Percentiles rank a stretch among this genome's conserved stretches.
Evolutionary conservation across 1,140 invertebrate genomes (phyloP).

Genomic region (Agrypnia vestita): DNA sequence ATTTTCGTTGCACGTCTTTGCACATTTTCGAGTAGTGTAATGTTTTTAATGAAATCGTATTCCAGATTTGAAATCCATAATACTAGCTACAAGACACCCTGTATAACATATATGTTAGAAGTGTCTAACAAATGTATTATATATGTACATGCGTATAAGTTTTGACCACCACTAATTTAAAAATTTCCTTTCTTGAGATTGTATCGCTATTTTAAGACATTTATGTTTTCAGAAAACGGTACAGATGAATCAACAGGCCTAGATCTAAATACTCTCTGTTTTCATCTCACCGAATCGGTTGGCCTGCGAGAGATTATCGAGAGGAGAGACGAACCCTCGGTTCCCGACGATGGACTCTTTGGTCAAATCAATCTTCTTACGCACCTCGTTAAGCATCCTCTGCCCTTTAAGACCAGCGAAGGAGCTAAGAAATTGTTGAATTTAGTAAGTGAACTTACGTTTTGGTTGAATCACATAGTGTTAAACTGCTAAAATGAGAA

Average conservation of each 20-base stretch:
- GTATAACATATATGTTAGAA: no score
- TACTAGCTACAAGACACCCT: no score
- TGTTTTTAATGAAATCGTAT: no score
- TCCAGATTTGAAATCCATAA: no score
- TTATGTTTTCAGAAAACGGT: constrained; percentile 65
- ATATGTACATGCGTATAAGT: no score
- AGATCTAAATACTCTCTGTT: constrained; percentile 79
- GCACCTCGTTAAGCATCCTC: constrained; percentile 90
- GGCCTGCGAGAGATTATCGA: constrained; percentile 87
- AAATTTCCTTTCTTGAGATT: no score
- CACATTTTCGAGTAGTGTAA: no score
- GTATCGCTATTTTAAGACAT: not conserved
- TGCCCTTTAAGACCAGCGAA: constrained; percentile 87
- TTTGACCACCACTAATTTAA: no score
- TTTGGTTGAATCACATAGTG: no score
- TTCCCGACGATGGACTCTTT: constrained; percentile 92
- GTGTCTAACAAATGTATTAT: no score
- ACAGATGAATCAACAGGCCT: constrained; percentile 70
- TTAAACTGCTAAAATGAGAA: not conserved
- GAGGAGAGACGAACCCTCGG: constrained; percentile 81
- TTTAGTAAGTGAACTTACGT: constrained; percentile 68
- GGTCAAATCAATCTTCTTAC: constrained; percentile 90
- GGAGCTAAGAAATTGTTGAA: constrained; percentile 83
- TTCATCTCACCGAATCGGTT: constrained; percentile 83
- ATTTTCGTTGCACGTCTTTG: no score